phyloP scores from a whole-genome alignment of 2,888 invertebrate genomes.

The Pseudococcus viburni region DNA sequence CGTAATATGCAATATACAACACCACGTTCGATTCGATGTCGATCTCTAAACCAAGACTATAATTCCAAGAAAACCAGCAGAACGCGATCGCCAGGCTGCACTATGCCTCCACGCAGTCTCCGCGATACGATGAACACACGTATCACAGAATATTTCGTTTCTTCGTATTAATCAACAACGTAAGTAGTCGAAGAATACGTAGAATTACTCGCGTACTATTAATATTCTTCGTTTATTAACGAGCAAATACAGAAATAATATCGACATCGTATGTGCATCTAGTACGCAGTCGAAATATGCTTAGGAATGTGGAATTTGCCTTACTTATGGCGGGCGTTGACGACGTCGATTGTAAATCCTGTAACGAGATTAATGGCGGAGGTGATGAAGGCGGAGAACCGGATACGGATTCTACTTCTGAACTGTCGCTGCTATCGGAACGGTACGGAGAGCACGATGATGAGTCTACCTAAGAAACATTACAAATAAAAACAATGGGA shows the following conservation, averaged over 20 bases:
- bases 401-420: slow-evolving; percentile 67
- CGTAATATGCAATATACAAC: not conserved
- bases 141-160: not conserved
- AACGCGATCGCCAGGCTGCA: not conserved
- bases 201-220: slow-evolving; percentile 51
- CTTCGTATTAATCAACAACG: slow-evolving; percentile 30
- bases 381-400: slow-evolving; percentile 65
- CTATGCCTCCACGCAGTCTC: slow-evolving; percentile 51
- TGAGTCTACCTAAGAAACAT: slow-evolving; percentile 59
- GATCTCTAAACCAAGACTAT: not conserved
- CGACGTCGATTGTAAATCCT: slow-evolving; percentile 69
- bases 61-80: not conserved
- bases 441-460: slow-evolving; percentile 63
- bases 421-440: slow-evolving; percentile 65
- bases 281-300: slow-evolving; percentile 48
- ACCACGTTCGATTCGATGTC: not conserved
- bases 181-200: slow-evolving; percentile 2
- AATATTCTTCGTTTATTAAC: slow-evolving; percentile 51
- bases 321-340: slow-evolving; percentile 70
- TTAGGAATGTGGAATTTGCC: slow-evolving; percentile 65
- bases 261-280: not conserved
- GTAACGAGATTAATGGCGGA: slow-evolving; percentile 65
- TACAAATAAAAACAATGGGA: slow-evolving; percentile 1
- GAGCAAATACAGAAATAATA: slow-evolving; percentile 25
- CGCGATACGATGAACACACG: slow-evolving; percentile 4